Base-by-base conservation (phyloP, 53 echinoderm and acorn worm species). In the Crossaster papposus region DNA sequence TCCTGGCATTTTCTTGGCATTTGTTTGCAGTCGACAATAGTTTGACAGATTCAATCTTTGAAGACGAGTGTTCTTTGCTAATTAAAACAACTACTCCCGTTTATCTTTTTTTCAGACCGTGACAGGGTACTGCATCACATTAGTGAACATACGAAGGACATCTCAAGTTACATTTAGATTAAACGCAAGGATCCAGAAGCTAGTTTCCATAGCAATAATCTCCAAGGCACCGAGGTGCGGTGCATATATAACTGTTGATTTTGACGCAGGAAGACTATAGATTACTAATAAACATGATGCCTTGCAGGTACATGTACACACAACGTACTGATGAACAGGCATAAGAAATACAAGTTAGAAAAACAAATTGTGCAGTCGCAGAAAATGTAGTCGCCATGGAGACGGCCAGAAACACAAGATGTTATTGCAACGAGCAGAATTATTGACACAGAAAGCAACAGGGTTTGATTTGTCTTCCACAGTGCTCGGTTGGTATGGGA, bases 301-400 rank as follows among this genome's bases (percentile, higher is more conserved):
- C 44, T 44, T 44, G 6, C 44, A 5, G n/a, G n/a, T 44, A 9
- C 44, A 44, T 9, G 44, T 44, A 44, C 44, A 44, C 44, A 44
- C 44, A 44, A 5, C 9, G 44, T 5, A 9, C 44, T 7, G 44
- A 44, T 1, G 44, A 9, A 9, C 2, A 44, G 44, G 44, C 44
- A 44, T 0, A 44, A 0, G 68, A 6, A n/a, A n/a, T n/a, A n/a
- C n/a, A n/a, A n/a, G n/a, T n/a, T n/a, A 12, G 28, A 68, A n/a
- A 68, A 68, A 68, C 68, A n/a, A n/a, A n/a, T 68, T 68, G 68
- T 68, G 68, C 28, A n/a, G 24, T 68, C 28, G 68, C 28, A 26
- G 68, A 68, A 68, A 6, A 68, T 9, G 68, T 12, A 11, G 68
- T 68, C 22, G 68, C 68, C 68, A 24, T 68, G 68, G 68, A 18